These are phyloP conservation scores for Potamarius usumacintae DNA, from an alignment of 2,113 vertebrate species.

Conservation along the genomic window DNA sequence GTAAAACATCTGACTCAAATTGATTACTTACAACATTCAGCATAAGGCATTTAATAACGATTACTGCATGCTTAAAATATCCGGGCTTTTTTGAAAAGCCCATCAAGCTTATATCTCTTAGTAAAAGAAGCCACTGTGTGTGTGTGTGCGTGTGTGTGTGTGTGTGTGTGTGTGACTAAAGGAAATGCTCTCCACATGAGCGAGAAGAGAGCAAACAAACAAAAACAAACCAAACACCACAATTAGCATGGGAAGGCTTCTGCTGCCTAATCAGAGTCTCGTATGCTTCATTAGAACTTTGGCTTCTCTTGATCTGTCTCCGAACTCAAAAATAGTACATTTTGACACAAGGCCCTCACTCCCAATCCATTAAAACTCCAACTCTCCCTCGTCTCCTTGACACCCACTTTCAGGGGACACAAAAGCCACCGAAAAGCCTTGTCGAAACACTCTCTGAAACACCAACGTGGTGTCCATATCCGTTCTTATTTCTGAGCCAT, in stretches of 20 bases:
- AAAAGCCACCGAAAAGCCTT: neutral
- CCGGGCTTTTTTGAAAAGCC: constrained; percentile 59
- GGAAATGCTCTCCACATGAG: constrained; percentile 24
- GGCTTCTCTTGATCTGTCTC: constrained; percentile 33
- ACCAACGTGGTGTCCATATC: constrained; percentile 60
- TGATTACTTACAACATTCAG: constrained; percentile 71
- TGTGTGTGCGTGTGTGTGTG: constrained; percentile 22
- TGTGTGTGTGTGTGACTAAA: constrained; percentile 21
- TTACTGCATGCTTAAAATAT: constrained; percentile 67
- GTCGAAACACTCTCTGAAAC: neutral
- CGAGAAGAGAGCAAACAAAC: constrained; percentile 22
- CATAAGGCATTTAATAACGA: constrained; percentile 61
- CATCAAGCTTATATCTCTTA: constrained; percentile 58
- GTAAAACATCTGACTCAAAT: constrained; percentile 79
- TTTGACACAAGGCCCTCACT: constrained; percentile 8
- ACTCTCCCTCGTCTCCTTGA: neutral
- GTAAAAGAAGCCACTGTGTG: constrained; percentile 51
- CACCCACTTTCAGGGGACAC: neutral
- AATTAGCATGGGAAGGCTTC: constrained; percentile 42
- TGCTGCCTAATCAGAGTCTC: constrained; percentile 47
- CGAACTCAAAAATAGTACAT: constrained; percentile 18
- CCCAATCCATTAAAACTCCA: neutral
- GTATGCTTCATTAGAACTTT: constrained; percentile 45
- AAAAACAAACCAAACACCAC: constrained; percentile 38
- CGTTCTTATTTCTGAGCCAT: constrained; percentile 73